phyloP scores from a whole-genome alignment of 1,140 invertebrate genomes.

The Drosophila ironensis region DNA sequence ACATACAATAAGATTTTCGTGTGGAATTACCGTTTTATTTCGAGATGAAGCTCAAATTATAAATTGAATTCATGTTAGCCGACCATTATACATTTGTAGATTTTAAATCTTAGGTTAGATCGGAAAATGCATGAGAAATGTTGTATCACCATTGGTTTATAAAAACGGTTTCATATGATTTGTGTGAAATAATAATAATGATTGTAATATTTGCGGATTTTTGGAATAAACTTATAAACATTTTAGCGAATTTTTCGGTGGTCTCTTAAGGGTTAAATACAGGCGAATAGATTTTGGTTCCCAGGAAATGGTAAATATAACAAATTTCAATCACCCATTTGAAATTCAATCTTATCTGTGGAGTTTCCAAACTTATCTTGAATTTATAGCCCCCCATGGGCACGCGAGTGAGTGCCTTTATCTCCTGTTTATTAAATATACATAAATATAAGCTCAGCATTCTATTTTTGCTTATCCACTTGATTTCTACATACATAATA shows the following conservation, averaged over 20 bases:
- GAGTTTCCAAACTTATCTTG: conserved; percentile 12
- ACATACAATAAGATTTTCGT: conserved; percentile 66
- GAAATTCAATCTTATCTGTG: conserved; percentile 7
- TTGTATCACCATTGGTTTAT: conserved; percentile 2
- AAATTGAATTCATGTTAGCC: conserved; percentile 7
- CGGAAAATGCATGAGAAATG: conserved; percentile 2
- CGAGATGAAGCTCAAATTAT: conserved; percentile 14
- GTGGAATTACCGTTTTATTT: conserved; percentile 55
- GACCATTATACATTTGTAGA: conserved; percentile 45
- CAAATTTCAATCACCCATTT: conserved; percentile 15
- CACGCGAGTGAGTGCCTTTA: conserved; percentile 27
- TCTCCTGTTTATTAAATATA: conserved; percentile 6
- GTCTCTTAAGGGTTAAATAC: too few species aligned
- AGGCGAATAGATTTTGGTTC: not conserved
- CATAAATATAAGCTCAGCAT: not conserved
- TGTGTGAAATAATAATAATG: conserved; percentile 21
- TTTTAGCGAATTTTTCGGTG: conserved; percentile 27
- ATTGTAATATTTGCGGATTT: conserved; percentile 54
- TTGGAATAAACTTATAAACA: conserved; percentile 71
- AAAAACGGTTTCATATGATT: conserved; percentile 59
- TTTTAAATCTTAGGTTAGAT: conserved; percentile 54
- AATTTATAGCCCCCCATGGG: conserved; percentile 15
- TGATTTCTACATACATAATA: not conserved
- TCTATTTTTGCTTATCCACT: conserved; percentile 8
- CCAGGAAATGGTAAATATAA: conserved; percentile 32